Evolutionary conservation across 2,113 vertebrate species (phyloP), one percentile per base, ranked within the genome.

Genomic region (Catagonus wagneri): DNA sequence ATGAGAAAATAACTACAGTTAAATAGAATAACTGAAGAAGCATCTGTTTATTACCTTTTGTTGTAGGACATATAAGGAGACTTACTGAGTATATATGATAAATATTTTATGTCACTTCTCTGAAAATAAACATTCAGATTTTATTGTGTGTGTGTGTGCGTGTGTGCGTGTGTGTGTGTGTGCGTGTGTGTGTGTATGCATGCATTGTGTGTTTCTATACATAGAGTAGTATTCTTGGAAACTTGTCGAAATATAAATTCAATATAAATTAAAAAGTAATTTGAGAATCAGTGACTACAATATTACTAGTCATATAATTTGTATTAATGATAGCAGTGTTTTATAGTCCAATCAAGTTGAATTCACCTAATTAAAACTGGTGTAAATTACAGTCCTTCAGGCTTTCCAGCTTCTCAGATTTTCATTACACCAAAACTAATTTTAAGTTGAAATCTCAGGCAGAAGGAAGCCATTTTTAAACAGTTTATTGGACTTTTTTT

Each of bases 321-420:
- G 88, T 71, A 75, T 89, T 97, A 96, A 92, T 91, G 97, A 89
- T 17, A 96, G 83, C 25, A 94, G 50, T 8, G 72, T 75, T 74
- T 80, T 75, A 29, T 72, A 54, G 65, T 68, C 66, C 76, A 54
- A 93, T 68, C 52, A 88, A 32, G 90, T 98, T 86, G 90, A 50
- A 93, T 3, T 72, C 74, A 54, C 25, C n/a, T 96, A 98, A 90
- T 96, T 94, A 96, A 97, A 96, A 94, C 95, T 84, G 93, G 60
- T 29, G 58, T 89, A 97, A 68, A 89, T 14, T 60, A 85, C 36
- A 76, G 14, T 63, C 14, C 85, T 75, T 61, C 86, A 15, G 68
- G 54, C 8, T 89, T 92, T 60, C 54, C 39, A 83, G 39, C 6
- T n/a, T 90, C 25, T 92, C 17, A 50, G 20, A 95, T 34, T 25